Conservation (phyloP, 2,888 invertebrate genomes). For the Mylabris sibirica region DNA sequence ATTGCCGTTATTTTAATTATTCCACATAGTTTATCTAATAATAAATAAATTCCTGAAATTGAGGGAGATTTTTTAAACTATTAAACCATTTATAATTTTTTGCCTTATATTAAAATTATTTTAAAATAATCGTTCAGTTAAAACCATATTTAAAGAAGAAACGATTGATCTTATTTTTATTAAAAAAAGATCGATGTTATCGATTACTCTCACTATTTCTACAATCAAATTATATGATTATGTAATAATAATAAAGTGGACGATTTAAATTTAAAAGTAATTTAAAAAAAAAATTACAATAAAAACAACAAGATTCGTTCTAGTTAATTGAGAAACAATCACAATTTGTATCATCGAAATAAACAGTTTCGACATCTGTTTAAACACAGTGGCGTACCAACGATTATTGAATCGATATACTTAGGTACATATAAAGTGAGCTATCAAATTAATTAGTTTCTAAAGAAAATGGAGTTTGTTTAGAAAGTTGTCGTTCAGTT, state of each 20-base stretch:
- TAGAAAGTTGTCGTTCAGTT: too few relatives aligned
- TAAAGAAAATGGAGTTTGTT: too few relatives aligned
- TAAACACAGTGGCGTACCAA: background rate
- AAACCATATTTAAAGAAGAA: too few relatives aligned
- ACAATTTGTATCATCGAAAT: background rate
- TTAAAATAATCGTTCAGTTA: too few relatives aligned
- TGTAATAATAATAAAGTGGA: background rate
- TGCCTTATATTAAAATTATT: too few relatives aligned
- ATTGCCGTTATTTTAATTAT: background rate
- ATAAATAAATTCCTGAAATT: background rate
- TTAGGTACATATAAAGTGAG: too few relatives aligned
- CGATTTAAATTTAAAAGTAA: background rate
- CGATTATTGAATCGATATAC: too few relatives aligned
- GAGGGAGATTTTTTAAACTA: background rate
- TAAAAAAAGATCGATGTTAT: background rate
- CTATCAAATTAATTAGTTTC: too few relatives aligned
- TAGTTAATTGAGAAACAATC: conserved; percentile 6
- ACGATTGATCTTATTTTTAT: too few relatives aligned
- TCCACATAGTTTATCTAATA: background rate
- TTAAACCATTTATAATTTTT: background rate
- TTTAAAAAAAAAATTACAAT: background rate
- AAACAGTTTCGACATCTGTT: background rate
- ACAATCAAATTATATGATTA: background rate
- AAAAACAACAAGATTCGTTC: background rate
- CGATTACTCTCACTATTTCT: background rate